Conservation (phyloP, 2,113 vertebrate genomes). For the Sander vitreus region DNA sequence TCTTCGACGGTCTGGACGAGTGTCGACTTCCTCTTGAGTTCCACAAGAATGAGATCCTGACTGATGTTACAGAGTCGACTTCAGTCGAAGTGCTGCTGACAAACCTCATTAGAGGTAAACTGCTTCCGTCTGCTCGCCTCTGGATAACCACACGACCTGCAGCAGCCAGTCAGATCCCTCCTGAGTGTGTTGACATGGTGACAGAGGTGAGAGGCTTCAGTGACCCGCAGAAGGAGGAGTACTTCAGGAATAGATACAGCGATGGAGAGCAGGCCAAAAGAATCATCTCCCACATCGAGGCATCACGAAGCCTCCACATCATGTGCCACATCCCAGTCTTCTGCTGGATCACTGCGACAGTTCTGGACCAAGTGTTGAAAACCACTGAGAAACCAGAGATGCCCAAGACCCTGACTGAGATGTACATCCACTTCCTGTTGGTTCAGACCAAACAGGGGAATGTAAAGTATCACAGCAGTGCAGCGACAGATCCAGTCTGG, state of each 20-base stretch:
- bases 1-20: conserved; percentile 48
- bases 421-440: conserved; percentile 50
- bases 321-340: conserved; percentile 57
- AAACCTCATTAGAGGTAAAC: conserved; percentile 47
- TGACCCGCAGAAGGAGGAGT: conserved; percentile 38
- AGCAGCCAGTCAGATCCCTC: conserved; percentile 40
- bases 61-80: conserved; percentile 17
- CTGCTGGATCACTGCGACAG: conserved; percentile 44
- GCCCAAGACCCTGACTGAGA: conserved; percentile 47
- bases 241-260: conserved; percentile 39
- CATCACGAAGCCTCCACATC: conserved; percentile 26
- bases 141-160: conserved; percentile 50
- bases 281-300: conserved; percentile 33
- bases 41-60: conserved; percentile 1
- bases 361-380: conserved; percentile 18
- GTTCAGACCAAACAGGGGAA: conserved; percentile 43
- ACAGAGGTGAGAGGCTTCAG: conserved; percentile 50
- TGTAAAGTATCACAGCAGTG: conserved; percentile 29
- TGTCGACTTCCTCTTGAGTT: conserved; percentile 46
- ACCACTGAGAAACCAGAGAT: background rate
- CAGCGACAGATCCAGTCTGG: conserved; percentile 12
- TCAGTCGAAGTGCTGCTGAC: conserved; percentile 47
- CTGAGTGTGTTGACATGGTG: conserved; percentile 36
- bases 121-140: conserved; percentile 43
- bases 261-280: conserved; percentile 3